Evolutionary conservation across 2,113 vertebrate genomes (phyloP).

Genomic region (Myanophis thanlyinensis): DNA sequence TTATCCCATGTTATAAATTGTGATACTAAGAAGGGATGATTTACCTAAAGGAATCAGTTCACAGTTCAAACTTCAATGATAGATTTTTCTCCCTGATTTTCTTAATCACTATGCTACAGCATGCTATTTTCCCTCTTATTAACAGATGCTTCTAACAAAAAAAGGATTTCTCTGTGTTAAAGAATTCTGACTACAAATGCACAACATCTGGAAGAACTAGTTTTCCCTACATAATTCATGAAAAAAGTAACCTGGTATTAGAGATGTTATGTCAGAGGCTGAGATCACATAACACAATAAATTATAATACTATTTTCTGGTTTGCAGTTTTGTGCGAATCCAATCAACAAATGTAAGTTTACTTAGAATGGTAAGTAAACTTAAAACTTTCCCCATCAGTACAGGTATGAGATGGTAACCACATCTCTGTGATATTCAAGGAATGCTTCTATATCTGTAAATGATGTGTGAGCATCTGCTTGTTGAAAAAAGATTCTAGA

Average conservation of each 20-base stretch:
- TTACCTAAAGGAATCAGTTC: neutral
- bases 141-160: neutral
- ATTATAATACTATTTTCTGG: neutral
- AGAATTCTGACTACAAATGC: neutral
- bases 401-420: neutral
- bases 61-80: neutral
- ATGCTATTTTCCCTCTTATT: neutral
- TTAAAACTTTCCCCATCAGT: neutral
- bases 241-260: no score
- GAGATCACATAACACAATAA: neutral
- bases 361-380: neutral
- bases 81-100: neutral
- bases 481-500: neutral
- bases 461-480: neutral
- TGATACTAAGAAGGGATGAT: neutral
- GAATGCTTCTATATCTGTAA: neutral
- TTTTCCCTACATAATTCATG: neutral
- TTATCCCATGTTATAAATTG: neutral
- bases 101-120: neutral
- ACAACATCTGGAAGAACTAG: neutral
- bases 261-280: neutral
- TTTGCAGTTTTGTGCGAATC: neutral
- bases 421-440: neutral
- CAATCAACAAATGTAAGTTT: neutral
- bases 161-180: neutral